Base-by-base conservation (phyloP, 2,113 vertebrate genomes). In the Antechinus flavipes region DNA sequence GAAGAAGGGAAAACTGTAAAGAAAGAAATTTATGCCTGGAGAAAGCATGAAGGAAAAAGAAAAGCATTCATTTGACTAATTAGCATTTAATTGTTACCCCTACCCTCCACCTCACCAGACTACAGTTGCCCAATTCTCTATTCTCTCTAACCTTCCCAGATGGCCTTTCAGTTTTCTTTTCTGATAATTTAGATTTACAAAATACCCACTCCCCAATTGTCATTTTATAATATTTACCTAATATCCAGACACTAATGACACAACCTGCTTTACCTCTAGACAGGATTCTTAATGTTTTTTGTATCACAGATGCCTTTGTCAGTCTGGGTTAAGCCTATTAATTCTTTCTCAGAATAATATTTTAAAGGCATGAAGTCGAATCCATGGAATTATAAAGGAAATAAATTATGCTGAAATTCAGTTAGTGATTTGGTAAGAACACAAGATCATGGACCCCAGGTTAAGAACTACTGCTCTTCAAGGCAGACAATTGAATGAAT, bases 111-210 rank as follows among this genome's bases (percentile, higher is more conserved):
- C 25, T 89, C 54, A 23, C 26, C 61, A 92, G 49, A 89, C 90
- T 5, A 0, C 12, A 96, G n/a, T 27, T 89, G 16, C 35, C 58
- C 56, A 92, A 8, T 92, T 91, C 90, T 90, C 22, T 24, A 55
- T 93, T 50, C 23, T 84, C 19, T n/a, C 19, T 84, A 23, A 84
- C 25, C 56, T 30, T 58, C 8, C 6, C 16, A 84, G 47, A 35
- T 14, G 84, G 42, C 11, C 76, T 94, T 54, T 27, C 93, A 46
- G 9, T 93, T 90, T 42, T 96, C 5, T 35, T 94, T 42, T 46
- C 26, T n/a, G 90, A 95, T 89, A 91, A 50, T 91, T 25, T 95
- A 93, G 92, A 94, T 11, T 46, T 22, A 54, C 76, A 89, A 93
- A 93, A 42, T 53, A 6, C 26, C 26, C 56, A 94, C 1, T 49